Conservation (phyloP, 2,797 vertebrate species). For the Helostoma temminkii region DNA sequence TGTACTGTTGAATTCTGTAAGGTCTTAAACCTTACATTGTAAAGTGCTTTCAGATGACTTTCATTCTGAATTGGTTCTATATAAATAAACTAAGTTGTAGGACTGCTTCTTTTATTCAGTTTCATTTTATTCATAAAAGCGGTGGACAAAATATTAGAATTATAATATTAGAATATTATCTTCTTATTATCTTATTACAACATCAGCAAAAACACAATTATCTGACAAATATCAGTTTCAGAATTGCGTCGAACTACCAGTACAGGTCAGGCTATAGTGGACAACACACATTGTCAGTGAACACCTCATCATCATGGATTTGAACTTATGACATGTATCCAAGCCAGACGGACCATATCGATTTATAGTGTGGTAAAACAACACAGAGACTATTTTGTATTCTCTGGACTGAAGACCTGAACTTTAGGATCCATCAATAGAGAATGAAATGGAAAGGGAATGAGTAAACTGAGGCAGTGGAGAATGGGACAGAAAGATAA, state of each 20-base stretch:
- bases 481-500: slow-evolving; percentile 24
- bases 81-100: no score
- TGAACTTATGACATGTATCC: not conserved
- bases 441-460: slow-evolving; percentile 24
- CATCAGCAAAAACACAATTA: no score
- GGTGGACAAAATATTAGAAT: no score
- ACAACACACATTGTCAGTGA: not conserved
- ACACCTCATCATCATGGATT: not conserved
- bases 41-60: no score
- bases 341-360: slow-evolving; percentile 11
- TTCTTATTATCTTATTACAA: no score
- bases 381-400: slow-evolving; percentile 44
- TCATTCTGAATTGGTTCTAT: no score
- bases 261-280: not conserved
- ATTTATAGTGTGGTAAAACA: slow-evolving; percentile 6
- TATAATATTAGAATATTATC: no score
- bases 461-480: slow-evolving; percentile 14
- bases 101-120: no score
- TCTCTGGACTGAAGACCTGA: slow-evolving; percentile 41
- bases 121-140: no score
- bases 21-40: no score
- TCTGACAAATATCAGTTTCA: not conserved
- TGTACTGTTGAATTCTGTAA: no score
- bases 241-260: not conserved
- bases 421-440: slow-evolving; percentile 58